These are phyloP conservation scores for Rhinoraja longicauda DNA, from an alignment of 2,797 vertebrate genomes.

Conservation along the genomic window DNA sequence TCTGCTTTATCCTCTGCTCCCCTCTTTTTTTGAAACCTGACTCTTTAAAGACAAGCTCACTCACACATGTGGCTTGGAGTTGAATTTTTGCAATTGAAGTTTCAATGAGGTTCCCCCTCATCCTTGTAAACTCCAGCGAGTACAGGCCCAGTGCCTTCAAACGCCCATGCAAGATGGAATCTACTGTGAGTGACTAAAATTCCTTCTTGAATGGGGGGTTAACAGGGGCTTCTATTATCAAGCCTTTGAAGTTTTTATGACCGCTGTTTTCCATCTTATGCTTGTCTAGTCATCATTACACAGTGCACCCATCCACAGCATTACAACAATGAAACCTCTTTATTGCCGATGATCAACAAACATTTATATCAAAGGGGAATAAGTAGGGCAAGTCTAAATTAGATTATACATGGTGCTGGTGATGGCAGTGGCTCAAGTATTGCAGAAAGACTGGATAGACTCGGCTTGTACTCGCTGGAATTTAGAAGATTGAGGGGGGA, in stretches of 20 bases:
- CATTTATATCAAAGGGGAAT: not conserved
- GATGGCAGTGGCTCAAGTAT: not conserved
- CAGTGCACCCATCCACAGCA: not conserved
- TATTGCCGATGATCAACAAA: not conserved
- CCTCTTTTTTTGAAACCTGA: no score
- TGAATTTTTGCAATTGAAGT: no score
- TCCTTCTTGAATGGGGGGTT: not conserved
- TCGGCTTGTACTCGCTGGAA: no score
- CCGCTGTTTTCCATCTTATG: not conserved
- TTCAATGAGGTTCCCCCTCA: not conserved
- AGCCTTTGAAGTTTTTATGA: not conserved
- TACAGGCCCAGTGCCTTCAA: no score
- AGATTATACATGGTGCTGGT: no score
- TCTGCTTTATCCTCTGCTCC: no score
- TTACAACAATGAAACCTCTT: not conserved
- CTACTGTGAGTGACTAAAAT: not conserved
- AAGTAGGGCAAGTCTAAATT: not conserved
- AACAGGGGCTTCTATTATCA: not conserved
- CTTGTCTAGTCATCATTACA: not conserved
- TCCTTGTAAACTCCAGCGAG: no score
- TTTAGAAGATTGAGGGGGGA: no score
- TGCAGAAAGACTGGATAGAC: no score
- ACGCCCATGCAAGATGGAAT: not conserved
- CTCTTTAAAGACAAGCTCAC: no score
- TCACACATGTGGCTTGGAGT: no score